Percentiles rank a stretch among this genome's conserved stretches.
Conservation (phyloP, 2,888 invertebrate genomes). For the Drosophila leonis region DNA sequence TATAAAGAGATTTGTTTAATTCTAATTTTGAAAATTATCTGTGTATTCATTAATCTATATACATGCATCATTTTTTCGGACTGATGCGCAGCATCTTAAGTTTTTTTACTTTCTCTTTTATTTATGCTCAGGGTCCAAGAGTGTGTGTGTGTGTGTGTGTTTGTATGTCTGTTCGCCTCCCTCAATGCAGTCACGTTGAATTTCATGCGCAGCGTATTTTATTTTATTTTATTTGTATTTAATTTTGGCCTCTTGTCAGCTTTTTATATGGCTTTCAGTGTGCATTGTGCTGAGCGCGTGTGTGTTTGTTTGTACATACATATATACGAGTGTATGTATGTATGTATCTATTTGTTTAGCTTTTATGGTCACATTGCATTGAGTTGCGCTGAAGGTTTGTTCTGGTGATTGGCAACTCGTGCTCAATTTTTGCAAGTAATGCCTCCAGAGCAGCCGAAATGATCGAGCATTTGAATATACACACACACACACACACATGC, state of each 20-base stretch:
- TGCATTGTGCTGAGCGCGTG: slow-evolving; percentile 40
- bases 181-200: slow-evolving; percentile 56
- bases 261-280: slow-evolving; percentile 59
- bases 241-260: slow-evolving; percentile 63
- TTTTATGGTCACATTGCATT: slow-evolving; percentile 68
- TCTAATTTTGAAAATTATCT: slow-evolving; percentile 58
- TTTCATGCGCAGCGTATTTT: slow-evolving; percentile 51
- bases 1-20: slow-evolving; percentile 33
- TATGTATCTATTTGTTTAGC: slow-evolving; percentile 43
- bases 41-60: slow-evolving; percentile 23
- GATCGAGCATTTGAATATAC: slow-evolving; percentile 17
- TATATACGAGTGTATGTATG: slow-evolving; percentile 6
- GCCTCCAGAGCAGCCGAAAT: slow-evolving; percentile 28
- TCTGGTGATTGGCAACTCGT: slow-evolving; percentile 55
- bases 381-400: slow-evolving; percentile 53
- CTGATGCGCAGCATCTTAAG: slow-evolving; percentile 58
- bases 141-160: slow-evolving; percentile 6
- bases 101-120: slow-evolving; percentile 74
- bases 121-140: slow-evolving; percentile 57
- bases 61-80: slow-evolving; percentile 5
- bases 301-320: slow-evolving; percentile 22
- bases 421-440: slow-evolving; percentile 60
- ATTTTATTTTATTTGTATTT: slow-evolving; percentile 62
- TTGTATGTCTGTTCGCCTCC: slow-evolving; percentile 33
- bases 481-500: not conserved